phyloP scores from a whole-genome alignment of 2,113 vertebrate genomes.

The Sebastes schlegelii region DNA sequence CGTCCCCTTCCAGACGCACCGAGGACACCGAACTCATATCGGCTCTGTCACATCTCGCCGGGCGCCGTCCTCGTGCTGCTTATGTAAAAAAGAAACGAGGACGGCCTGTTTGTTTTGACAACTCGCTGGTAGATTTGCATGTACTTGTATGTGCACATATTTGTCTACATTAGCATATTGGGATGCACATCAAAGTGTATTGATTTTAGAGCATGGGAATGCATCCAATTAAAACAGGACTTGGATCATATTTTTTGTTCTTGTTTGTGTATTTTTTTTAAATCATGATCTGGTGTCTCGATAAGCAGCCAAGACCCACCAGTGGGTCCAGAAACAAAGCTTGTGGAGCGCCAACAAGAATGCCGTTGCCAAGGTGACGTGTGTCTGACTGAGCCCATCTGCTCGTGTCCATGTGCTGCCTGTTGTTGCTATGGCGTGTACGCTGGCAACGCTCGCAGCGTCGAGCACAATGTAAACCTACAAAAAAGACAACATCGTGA shows the following conservation, averaged over 20 bases:
- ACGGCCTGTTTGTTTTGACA: slow-evolving; percentile 30
- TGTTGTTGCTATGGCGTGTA: slow-evolving; percentile 63
- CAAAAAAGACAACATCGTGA: slow-evolving; percentile 23
- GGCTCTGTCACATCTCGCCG: slow-evolving; percentile 17
- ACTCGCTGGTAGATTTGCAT: not conserved
- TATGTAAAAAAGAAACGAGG: not conserved
- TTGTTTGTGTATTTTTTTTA: slow-evolving; percentile 16
- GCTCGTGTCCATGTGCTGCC: slow-evolving; percentile 71
- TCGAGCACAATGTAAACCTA: slow-evolving; percentile 34
- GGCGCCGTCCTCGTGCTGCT: not conserved
- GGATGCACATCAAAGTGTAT: slow-evolving; percentile 27
- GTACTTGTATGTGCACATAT: not conserved
- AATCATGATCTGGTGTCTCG: slow-evolving; percentile 47
- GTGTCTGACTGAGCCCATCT: slow-evolving; percentile 77
- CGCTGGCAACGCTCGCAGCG: slow-evolving; percentile 28
- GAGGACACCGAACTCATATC: slow-evolving; percentile 4
- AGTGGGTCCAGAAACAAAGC: slow-evolving; percentile 59
- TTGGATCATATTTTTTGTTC: slow-evolving; percentile 15
- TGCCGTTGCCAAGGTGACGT: slow-evolving; percentile 78
- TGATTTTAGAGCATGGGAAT: not conserved
- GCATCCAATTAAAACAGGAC: slow-evolving; percentile 24
- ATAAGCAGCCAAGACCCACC: slow-evolving; percentile 52
- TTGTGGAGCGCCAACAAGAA: slow-evolving; percentile 48
- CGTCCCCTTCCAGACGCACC: not conserved
- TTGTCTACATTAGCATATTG: slow-evolving; percentile 20